These are phyloP conservation scores for Rhinolophus ferrumequinum DNA, from an alignment of 2,113 vertebrate species.

Conservation along the genomic window DNA sequence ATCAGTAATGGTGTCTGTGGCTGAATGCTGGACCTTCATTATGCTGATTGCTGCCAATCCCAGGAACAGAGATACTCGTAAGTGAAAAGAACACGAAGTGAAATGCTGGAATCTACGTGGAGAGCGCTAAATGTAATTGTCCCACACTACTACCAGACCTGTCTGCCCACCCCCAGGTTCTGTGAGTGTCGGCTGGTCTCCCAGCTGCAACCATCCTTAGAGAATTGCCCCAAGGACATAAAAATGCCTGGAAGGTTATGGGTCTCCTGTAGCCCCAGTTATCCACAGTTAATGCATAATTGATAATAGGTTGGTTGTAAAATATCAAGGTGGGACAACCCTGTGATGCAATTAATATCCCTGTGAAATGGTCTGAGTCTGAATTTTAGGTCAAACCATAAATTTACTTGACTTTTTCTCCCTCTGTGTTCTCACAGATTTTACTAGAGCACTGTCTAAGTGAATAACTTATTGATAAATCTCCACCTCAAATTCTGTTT, in stretches of 20 bases:
- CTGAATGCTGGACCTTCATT: conserved; percentile 46
- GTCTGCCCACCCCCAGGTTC: neutral
- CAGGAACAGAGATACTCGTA: neutral
- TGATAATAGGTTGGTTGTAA: neutral
- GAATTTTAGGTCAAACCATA: neutral
- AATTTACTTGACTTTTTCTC: neutral
- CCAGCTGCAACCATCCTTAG: neutral
- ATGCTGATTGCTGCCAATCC: neutral
- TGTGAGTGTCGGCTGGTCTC: neutral
- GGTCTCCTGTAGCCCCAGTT: neutral
- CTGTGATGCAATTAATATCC: neutral
- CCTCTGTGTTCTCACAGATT: neutral
- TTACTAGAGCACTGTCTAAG: neutral
- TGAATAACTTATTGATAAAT: neutral
- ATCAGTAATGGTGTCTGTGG: neutral
- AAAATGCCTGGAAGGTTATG: neutral
- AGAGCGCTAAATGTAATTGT: neutral
- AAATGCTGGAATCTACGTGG: neutral
- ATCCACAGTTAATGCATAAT: neutral
- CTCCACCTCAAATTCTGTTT: neutral
- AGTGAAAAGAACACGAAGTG: neutral
- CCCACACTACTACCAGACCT: neutral
- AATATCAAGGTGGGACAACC: neutral
- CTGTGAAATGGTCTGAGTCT: neutral
- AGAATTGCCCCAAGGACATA: neutral